A percentile compares a stretch with the other conserved stretches of the same genome.
Conservation (phyloP, 2,113 vertebrate genomes). For the Penelope pileata region DNA sequence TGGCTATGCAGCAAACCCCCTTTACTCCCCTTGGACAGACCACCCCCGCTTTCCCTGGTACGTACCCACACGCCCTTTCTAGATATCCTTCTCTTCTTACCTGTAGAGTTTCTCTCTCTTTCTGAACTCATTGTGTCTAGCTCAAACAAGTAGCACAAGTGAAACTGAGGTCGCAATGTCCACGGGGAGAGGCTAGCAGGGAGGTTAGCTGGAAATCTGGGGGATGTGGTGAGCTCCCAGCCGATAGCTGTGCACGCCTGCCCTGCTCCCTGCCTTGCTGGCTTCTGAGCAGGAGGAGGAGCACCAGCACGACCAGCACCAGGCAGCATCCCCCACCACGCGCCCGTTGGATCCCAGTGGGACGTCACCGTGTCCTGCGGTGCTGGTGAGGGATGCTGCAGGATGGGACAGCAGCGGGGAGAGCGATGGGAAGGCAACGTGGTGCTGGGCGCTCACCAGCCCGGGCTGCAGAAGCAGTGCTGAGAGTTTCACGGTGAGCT, state of each 20-base stretch:
- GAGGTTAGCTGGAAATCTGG: not conserved
- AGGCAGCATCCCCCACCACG: not conserved
- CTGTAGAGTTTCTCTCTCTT: slow-evolving; percentile 84
- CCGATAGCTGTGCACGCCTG: not conserved
- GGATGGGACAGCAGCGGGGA: not conserved
- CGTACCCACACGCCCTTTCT: slow-evolving; percentile 93
- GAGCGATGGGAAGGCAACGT: not conserved
- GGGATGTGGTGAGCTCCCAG: not conserved
- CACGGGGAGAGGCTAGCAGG: not conserved
- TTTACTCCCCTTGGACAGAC: slow-evolving; percentile 99
- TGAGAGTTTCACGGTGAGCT: not conserved
- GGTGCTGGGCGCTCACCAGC: not conserved
- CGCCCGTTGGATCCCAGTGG: fast-evolving
- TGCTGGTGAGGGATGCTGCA: fast-evolving
- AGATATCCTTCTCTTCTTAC: slow-evolving; percentile 88
- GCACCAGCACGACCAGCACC: not conserved
- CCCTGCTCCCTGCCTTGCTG: not conserved
- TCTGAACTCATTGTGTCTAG: slow-evolving; percentile 58
- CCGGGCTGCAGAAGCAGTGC: not conserved
- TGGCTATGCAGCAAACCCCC: slow-evolving; percentile 99
- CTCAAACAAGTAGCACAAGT: not conserved
- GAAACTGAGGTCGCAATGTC: not conserved
- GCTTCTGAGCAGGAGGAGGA: not conserved
- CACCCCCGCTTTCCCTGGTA: slow-evolving; percentile 99
- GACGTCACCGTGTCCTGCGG: fast-evolving